Evolutionary conservation across 2,113 vertebrate species (phyloP), one percentile per base, ranked within the genome.

Genomic region (Cygnus atratus): DNA sequence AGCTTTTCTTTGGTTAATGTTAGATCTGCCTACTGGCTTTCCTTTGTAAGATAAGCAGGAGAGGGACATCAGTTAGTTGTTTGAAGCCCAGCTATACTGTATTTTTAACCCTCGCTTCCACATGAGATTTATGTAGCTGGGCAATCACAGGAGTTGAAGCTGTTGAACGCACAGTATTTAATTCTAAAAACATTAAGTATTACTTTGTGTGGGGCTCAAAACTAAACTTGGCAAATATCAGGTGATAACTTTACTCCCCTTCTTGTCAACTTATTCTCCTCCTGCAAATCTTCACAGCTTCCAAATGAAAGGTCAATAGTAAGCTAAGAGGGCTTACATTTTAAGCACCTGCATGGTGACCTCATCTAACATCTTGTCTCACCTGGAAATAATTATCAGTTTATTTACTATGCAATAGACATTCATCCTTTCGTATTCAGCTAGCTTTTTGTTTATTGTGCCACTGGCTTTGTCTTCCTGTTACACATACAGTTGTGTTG

Each of bases 361-460:
- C 94, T 96, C 95, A 94, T 95, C 93, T 97, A 84, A 93, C 97
- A 95, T 97, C 95, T 94, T 97, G 95, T 97, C 97, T 97, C 97
- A 96, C 97, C 92, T 91, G 95, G 96, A 97, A 97, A 97, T 80
- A 94, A 93, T 96, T 97, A 97, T 98, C 96, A 98, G 97, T 98
- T 98, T 97, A 98, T 98, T 99, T 98, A 99, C 99, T 99, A 99
- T 99, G 98, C 99, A 99, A 99, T 98, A 98, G 98, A 98, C 97
- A 98, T 97, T 97, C 96, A 96, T 97, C 96, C 92, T 97, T 96
- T 94, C 52, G 28, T 98, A 97, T 95, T 97, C 97, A 97, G 96
- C 98, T 97, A 97, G 97, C 97, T 98, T 97, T 97, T 90, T 96
- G 97, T 96, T 97, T 96, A 89, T 93, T 85, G 92, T 97, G 97